Base-by-base conservation (phyloP, 2,797 vertebrate species). In the Catharus ustulatus region DNA sequence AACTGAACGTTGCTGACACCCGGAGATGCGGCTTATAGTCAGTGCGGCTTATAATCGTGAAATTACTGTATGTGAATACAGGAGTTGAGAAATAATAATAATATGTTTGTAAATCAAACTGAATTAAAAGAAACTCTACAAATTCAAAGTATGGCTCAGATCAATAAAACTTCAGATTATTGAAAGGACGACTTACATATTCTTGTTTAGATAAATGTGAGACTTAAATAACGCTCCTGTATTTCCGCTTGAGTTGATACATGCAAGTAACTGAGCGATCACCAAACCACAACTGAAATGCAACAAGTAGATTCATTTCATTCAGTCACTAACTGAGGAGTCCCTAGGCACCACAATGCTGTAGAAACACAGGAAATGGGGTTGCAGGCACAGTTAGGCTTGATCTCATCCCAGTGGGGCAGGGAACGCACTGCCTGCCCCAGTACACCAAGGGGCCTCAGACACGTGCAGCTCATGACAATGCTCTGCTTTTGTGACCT, bases 401-500 rank as follows among this genome's bases (percentile, higher is more conserved):
- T 9, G n/a, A 5, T 29, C 29, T 0, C 0, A n/a, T 7, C 29
- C 72, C 54, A 23, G 23, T 4, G n/a, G 13, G 5, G 13, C 32
- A 13, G 32, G 38, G 27, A 8, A 15, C 4, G 4, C 15, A 1
- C 18, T 45, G 45, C 54, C 32, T 45, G 71, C 7, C 45, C 38
- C 0, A 0, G 62, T n/a, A 13, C 19, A 10, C 18, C 27, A 16
- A 22, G 0, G 0, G 29, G n/a, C 19, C 23, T n/a, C 54, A 38
- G 0, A 0, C 54, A 32, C 0, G 0, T 34, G 30, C 22, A 27
- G 26, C 11, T 49, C 21, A 27, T 59, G 40, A 38, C 29, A n/a
- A 3, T 4, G 19, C 23, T 40, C 9, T 46, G 20, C 19, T 40
- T 29, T 14, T n/a, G 5, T n/a, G n/a, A 21, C 55, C n/a, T 26